Percentiles rank a stretch among this genome's conserved stretches.
phyloP scores from a whole-genome alignment of 2,113 vertebrate species.

The Grus americana region DNA sequence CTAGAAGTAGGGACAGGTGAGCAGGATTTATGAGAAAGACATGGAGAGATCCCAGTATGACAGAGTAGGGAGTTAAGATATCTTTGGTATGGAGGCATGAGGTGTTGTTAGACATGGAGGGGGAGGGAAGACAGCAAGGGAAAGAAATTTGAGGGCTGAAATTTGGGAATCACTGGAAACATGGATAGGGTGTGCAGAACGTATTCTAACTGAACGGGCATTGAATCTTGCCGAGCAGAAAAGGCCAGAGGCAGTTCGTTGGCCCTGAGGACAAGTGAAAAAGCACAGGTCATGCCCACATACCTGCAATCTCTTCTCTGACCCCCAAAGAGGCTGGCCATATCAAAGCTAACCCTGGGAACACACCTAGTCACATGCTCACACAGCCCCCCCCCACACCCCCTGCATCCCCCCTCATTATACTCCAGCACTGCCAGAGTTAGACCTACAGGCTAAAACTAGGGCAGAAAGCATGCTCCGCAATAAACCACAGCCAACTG shows the following conservation, averaged over 20 bases:
- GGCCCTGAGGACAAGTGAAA: neutral
- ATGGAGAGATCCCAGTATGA: neutral
- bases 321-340: neutral
- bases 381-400: too few species aligned
- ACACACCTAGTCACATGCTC: fast-evolving
- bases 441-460: neutral
- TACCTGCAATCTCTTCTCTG: neutral
- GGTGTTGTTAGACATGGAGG: neutral
- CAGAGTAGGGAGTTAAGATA: neutral
- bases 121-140: neutral
- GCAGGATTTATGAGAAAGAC: neutral
- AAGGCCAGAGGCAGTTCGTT: neutral
- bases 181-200: fast-evolving
- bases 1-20: neutral
- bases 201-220: neutral
- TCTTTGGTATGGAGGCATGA: neutral
- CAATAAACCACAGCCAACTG: neutral
- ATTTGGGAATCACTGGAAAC: neutral
- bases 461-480: neutral
- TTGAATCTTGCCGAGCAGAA: neutral
- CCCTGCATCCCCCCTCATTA: too few species aligned
- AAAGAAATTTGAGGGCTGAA: neutral
- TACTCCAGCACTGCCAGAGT: fast-evolving
- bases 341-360: neutral
- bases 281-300: neutral